phyloP scores from a whole-genome alignment of 1,140 invertebrate species.

The Tetramorium parvispinum region DNA sequence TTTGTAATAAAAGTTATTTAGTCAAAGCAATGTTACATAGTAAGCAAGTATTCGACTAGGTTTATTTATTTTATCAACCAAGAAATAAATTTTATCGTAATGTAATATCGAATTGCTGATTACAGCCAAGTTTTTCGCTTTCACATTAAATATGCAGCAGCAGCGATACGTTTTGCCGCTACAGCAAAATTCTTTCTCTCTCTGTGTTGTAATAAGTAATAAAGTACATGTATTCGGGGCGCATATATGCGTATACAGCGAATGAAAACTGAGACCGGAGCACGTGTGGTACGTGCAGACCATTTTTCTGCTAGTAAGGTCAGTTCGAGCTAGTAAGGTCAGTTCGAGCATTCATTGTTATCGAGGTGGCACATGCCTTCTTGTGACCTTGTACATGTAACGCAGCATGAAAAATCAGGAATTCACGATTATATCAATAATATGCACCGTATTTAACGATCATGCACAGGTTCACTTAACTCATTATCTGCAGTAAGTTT shows the following conservation, averaged over 20 bases:
- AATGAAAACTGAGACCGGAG: conserved; percentile 38
- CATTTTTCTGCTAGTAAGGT: background rate
- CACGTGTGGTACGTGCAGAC: background rate
- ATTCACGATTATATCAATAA: background rate
- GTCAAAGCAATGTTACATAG: background rate
- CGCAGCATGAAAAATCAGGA: background rate
- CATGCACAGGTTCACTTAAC: background rate
- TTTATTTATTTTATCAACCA: background rate
- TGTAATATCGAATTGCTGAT: background rate
- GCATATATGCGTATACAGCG: background rate
- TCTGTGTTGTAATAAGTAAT: conserved; percentile 1
- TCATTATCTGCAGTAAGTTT: background rate
- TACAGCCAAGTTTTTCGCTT: background rate
- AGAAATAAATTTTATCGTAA: background rate
- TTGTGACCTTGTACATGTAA: background rate
- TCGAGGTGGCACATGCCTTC: background rate
- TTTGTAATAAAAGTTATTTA: background rate
- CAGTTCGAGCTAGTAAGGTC: conserved; percentile 8
- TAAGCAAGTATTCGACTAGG: background rate
- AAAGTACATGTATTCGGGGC: background rate
- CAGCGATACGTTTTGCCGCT: background rate
- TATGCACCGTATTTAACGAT: no score
- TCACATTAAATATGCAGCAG: conserved; percentile 8
- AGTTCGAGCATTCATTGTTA: conserved; percentile 29
- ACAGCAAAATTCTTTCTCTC: conserved; percentile 27